A percentile compares a stretch with the other conserved stretches of the same genome.
Conservation (phyloP, 2,888 invertebrate genomes). For the Syrphus vitripennis region DNA sequence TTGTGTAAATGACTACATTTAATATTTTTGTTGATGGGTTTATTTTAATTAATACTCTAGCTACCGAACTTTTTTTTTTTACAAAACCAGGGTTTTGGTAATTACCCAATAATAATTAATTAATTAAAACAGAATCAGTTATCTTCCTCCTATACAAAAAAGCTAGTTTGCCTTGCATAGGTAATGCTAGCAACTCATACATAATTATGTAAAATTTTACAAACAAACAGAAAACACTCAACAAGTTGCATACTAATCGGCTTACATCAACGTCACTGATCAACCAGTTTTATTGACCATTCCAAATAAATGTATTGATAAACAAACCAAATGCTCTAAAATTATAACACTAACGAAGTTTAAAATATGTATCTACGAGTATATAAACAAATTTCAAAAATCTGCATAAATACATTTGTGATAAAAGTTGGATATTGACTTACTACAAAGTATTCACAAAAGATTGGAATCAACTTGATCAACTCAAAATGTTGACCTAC, state of each 20-base stretch:
- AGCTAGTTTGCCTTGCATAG: too few species aligned
- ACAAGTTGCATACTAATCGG: neutral
- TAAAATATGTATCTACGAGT: neutral
- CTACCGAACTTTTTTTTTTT: too few species aligned
- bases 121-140: too few species aligned
- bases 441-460: neutral
- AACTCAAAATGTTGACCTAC: neutral
- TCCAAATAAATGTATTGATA: too few species aligned
- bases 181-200: too few species aligned
- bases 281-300: neutral
- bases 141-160: too few species aligned
- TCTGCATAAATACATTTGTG: neutral
- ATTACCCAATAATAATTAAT: too few species aligned
- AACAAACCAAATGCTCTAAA: neutral
- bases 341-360: neutral
- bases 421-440: neutral
- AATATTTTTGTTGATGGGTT: too few species aligned
- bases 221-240: neutral
- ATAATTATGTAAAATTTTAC: too few species aligned
- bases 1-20: too few species aligned
- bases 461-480: neutral
- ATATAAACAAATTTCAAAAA: neutral
- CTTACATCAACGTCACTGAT: neutral
- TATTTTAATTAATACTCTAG: too few species aligned
- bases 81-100: too few species aligned